A percentile compares a stretch with the other conserved stretches of the same genome.
These are phyloP conservation scores for Cacoxenus indagator DNA, from an alignment of 2,888 invertebrate genomes.

Conservation along the genomic window DNA sequence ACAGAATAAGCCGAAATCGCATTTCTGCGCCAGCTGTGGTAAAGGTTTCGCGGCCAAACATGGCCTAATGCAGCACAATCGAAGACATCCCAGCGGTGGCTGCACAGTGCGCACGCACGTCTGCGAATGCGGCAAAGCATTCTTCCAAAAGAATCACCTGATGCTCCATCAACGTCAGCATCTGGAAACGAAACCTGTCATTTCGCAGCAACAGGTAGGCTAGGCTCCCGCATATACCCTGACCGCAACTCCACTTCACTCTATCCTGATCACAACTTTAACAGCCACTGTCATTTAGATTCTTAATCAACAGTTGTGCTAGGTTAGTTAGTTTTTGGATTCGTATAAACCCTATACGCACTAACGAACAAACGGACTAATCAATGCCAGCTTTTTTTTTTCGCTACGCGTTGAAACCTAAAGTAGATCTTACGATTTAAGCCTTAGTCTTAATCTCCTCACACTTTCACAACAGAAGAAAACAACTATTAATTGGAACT, in stretches of 20 bases:
- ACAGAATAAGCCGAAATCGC: slow-evolving; percentile 77
- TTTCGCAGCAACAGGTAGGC: slow-evolving; percentile 70
- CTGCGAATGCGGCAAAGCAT: slow-evolving; percentile 87
- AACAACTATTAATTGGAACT: neutral
- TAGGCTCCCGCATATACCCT: neutral
- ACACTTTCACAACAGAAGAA: neutral
- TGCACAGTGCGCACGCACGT: slow-evolving; percentile 85
- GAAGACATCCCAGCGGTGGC: slow-evolving; percentile 83
- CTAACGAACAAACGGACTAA: neutral
- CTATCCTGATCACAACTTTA: no score
- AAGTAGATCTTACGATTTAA: slow-evolving; percentile 2
- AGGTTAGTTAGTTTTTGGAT: neutral
- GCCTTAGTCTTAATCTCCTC: neutral
- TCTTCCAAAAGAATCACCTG: slow-evolving; percentile 88
- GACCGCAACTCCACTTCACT: neutral
- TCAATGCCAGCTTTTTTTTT: no score
- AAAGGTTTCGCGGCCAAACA: slow-evolving; percentile 88
- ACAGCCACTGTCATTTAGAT: neutral
- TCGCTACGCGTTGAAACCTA: neutral
- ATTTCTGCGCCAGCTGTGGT: slow-evolving; percentile 84
- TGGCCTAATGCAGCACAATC: slow-evolving; percentile 84
- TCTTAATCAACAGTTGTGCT: neutral
- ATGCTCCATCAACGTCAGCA: slow-evolving; percentile 86
- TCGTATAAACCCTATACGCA: slow-evolving; percentile 28
- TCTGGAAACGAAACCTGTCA: slow-evolving; percentile 71